Evolutionary conservation across 1,140 invertebrate species (phyloP).

Genomic region (Sinonovacula constricta): DNA sequence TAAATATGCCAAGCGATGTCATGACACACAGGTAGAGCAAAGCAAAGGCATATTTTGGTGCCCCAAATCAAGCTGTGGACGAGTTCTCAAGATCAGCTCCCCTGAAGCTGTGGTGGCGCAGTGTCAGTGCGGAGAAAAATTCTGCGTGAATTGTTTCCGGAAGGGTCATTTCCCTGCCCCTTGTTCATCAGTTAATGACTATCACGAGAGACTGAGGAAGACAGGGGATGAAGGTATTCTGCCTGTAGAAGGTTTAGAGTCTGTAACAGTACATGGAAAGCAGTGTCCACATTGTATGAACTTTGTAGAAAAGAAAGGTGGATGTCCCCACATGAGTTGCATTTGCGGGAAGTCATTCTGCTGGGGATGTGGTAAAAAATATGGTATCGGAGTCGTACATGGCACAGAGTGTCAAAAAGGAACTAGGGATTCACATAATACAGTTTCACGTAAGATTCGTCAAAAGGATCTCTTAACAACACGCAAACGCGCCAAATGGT

Average conservation of each 20-base stretch:
- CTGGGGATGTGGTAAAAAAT: constrained; percentile 55
- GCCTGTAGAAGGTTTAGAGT: not conserved
- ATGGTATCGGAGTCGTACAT: constrained; percentile 13
- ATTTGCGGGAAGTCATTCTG: constrained; percentile 53
- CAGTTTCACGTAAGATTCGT: not conserved
- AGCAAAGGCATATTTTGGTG: constrained; percentile 57
- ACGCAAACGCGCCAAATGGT: constrained; percentile 18
- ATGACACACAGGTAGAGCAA: constrained; percentile 46
- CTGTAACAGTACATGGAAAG: constrained; percentile 40
- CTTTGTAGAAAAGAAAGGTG: constrained; percentile 56
- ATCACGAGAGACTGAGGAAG: constrained; percentile 42
- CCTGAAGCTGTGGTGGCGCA: constrained; percentile 5
- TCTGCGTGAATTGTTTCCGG: constrained; percentile 64
- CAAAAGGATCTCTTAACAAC: not conserved
- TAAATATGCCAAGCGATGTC: constrained; percentile 26
- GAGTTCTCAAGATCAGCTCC: constrained; percentile 50
- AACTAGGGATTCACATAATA: constrained; percentile 4
- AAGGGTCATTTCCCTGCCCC: constrained; percentile 62
- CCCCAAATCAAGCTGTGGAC: constrained; percentile 61
- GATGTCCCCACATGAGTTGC: constrained; percentile 49
- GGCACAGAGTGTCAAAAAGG: constrained; percentile 4
- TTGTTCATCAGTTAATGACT: constrained; percentile 53
- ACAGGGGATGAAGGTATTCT: constrained; percentile 37
- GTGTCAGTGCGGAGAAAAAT: constrained; percentile 57
- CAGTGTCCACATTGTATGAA: constrained; percentile 44